Conservation (phyloP, 37 sponge, comb jelly and placozoan species). For the Cliona cf. orientalis region DNA sequence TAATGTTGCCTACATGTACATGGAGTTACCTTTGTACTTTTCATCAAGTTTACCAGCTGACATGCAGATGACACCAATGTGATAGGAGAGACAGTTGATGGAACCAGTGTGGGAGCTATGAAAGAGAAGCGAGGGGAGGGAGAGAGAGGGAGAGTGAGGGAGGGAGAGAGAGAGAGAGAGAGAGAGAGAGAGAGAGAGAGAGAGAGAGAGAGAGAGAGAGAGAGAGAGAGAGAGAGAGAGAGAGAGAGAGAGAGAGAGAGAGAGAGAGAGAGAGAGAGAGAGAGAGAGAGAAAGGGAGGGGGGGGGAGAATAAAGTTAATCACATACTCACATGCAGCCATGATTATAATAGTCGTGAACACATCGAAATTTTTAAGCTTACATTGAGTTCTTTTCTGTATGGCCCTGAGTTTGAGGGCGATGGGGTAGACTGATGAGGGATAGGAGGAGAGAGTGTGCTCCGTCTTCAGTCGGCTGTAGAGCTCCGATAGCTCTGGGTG, state of each 20-base stretch:
- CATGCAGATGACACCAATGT: slow-evolving; percentile 36
- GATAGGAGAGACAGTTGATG: slow-evolving; percentile 23
- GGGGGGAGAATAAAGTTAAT: neutral
- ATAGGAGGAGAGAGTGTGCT: slow-evolving; percentile 37
- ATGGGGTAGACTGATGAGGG: slow-evolving; percentile 46
- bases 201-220: neutral
- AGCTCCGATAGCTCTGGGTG: slow-evolving; percentile 60
- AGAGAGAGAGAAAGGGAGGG: neutral
- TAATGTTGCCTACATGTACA: neutral
- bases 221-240: neutral
- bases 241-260: slow-evolving; percentile 23
- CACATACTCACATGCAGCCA: neutral
- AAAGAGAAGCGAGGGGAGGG: too few relatives aligned
- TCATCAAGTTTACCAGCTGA: slow-evolving; percentile 62
- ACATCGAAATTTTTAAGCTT: slow-evolving; percentile 12
- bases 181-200: neutral
- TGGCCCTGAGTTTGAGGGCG: slow-evolving; percentile 59
- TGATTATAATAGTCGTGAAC: neutral
- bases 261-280: neutral
- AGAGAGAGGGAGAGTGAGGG: neutral
- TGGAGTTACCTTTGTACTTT: slow-evolving; percentile 55
- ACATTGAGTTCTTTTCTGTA: slow-evolving; percentile 74
- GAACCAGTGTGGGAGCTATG: slow-evolving; percentile 40
- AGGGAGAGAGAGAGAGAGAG: neutral
- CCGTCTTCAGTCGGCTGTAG: neutral